Percentiles rank a stretch among this genome's conserved stretches.
Conservation (phyloP, 2,888 invertebrate genomes). For the Ochropleura leucogaster region DNA sequence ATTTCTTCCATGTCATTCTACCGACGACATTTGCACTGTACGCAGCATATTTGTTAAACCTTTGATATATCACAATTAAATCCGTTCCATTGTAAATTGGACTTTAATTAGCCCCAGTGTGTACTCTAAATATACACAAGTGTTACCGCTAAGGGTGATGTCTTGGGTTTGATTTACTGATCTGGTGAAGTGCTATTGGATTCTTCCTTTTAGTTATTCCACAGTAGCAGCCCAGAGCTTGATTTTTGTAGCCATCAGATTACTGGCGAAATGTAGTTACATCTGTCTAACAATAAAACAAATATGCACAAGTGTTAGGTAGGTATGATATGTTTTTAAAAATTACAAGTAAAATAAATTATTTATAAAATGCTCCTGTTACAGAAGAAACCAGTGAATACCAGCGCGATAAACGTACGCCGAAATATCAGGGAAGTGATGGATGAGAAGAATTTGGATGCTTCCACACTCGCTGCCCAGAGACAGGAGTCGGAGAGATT, state of each 20-base stretch:
- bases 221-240: background rate
- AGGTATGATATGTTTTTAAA: background rate
- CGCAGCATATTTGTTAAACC: too few species aligned
- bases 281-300: background rate
- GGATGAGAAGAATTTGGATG: slow-evolving; percentile 97
- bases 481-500: slow-evolving; percentile 97
- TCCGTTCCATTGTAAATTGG: too few species aligned
- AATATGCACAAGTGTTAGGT: background rate
- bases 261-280: background rate
- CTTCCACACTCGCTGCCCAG: slow-evolving; percentile 97
- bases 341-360: background rate
- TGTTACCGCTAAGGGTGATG: background rate
- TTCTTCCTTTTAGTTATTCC: background rate
- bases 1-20: too few species aligned
- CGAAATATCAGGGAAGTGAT: slow-evolving; percentile 98
- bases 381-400: slow-evolving; percentile 83
- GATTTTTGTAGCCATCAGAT: background rate
- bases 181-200: background rate
- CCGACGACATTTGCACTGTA: too few species aligned
- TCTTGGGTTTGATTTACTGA: background rate
- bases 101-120: too few species aligned
- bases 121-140: too few species aligned
- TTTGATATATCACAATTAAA: too few species aligned
- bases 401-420: slow-evolving; percentile 92
- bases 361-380: slow-evolving; percentile 56